Percentiles rank a stretch among this genome's conserved stretches.
Evolutionary conservation across 2,888 invertebrate genomes (phyloP).

Genomic region (Euspilapteryx auroguttella): DNA sequence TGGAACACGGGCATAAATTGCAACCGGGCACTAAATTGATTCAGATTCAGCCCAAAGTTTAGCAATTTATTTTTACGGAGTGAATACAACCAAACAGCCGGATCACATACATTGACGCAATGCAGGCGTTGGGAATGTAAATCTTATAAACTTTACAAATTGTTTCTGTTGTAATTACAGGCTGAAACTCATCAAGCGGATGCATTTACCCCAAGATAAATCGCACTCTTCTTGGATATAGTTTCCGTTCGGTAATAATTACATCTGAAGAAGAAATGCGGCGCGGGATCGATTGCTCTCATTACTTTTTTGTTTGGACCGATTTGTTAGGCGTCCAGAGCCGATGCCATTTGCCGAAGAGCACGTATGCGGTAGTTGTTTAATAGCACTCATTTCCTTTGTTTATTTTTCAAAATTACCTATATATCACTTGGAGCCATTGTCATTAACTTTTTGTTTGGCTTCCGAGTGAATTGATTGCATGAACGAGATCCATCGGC

Average conservation of each 20-base stretch:
- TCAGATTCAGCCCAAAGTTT: slow-evolving; percentile 22
- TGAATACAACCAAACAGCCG: too few species aligned
- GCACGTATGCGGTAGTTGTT: slow-evolving; percentile 13
- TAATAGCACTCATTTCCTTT: slow-evolving; percentile 5
- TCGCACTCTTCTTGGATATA: too few species aligned
- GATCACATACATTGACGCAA: too few species aligned
- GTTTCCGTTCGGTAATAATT: slow-evolving; percentile 36
- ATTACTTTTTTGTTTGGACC: slow-evolving; percentile 26
- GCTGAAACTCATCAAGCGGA: slow-evolving; percentile 15
- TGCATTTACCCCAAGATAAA: slow-evolving; percentile 23
- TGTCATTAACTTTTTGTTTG: background rate
- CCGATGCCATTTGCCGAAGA: slow-evolving; percentile 16
- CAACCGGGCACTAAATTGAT: slow-evolving; percentile 46
- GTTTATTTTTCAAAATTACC: slow-evolving; percentile 2
- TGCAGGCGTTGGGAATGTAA: too few species aligned
- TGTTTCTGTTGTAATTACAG: slow-evolving; percentile 1
- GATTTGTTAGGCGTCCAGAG: slow-evolving; percentile 16
- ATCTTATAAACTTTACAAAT: too few species aligned
- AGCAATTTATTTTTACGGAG: too few species aligned
- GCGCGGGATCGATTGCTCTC: slow-evolving; percentile 23
- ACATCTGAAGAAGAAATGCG: slow-evolving; percentile 13
- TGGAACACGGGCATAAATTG: slow-evolving; percentile 50
- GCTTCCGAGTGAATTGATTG: too few species aligned
- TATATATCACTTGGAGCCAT: background rate
- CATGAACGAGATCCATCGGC: too few species aligned